Conservation (phyloP, 2,113 vertebrate genomes). For the Cavia porcellus region DNA sequence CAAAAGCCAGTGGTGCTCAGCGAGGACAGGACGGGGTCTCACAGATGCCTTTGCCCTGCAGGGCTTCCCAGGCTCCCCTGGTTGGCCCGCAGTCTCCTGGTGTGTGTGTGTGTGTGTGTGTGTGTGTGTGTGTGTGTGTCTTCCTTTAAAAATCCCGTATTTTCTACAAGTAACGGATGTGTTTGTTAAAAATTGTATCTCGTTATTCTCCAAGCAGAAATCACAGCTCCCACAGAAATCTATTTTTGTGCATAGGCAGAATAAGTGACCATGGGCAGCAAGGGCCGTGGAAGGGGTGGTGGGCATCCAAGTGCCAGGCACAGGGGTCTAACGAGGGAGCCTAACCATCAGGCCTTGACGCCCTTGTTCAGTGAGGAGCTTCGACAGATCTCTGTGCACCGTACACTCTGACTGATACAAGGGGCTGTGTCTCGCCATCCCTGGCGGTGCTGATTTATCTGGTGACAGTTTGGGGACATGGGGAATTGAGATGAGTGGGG, state of each 20-base stretch:
- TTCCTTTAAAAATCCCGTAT: neutral
- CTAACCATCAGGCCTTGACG: rapidly evolving
- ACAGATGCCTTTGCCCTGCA: rapidly evolving
- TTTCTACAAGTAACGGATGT: slow-evolving; percentile 29
- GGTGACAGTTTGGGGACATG: neutral
- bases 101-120: no score
- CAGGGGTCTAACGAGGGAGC: neutral
- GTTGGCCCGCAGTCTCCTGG: neutral
- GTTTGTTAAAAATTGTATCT: slow-evolving; percentile 24
- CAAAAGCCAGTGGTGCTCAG: neutral
- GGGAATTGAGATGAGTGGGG: neutral
- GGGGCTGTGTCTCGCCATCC: neutral
- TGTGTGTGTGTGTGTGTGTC: no score
- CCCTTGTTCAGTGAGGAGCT: neutral
- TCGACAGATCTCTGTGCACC: neutral
- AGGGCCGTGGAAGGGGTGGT: no score
- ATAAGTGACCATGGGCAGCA: neutral
- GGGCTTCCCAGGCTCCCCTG: rapidly evolving
- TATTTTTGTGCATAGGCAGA: neutral
- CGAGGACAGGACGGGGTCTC: no score
- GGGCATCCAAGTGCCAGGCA: rapidly evolving
- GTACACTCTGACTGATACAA: neutral
- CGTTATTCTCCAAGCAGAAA: slow-evolving; percentile 17
- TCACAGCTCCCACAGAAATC: neutral
- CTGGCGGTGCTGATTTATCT: neutral